Evolutionary conservation across 2,797 vertebrate species (phyloP).

Genomic region (Eulemur rubriventer): DNA sequence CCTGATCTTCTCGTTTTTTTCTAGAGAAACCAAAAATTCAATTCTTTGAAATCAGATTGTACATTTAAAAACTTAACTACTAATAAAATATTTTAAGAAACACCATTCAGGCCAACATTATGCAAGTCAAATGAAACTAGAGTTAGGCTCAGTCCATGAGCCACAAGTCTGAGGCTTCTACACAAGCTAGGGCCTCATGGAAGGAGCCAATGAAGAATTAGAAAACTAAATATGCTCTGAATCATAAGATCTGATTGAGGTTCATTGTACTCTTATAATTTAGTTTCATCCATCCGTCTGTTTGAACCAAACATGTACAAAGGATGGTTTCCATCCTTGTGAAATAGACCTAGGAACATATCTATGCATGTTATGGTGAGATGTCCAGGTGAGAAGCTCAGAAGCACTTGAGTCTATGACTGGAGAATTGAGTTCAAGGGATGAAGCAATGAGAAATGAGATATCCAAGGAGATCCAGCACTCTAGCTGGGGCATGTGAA

Average conservation of each 20-base stretch:
- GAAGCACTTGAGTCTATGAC: neutral
- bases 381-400: neutral
- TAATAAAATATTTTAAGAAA: neutral
- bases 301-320: conserved; percentile 5
- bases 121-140: neutral
- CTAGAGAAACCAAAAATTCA: neutral
- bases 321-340: neutral
- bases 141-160: neutral
- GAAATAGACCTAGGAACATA: neutral
- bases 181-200: neutral
- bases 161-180: neutral
- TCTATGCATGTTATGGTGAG: neutral
- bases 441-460: neutral
- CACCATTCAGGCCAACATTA: neutral
- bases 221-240: neutral
- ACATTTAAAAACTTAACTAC: neutral
- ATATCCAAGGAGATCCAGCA: neutral
- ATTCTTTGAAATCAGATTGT: too few relatives aligned
- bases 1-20: neutral
- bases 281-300: neutral
- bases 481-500: too few relatives aligned
- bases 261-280: neutral
- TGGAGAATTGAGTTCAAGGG: neutral
- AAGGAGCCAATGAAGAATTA: neutral
- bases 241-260: neutral